A percentile compares a stretch with the other conserved stretches of the same genome.
Evolutionary conservation across 1,140 invertebrate genomes (phyloP).

Genomic region (Heliconius nattereri): DNA sequence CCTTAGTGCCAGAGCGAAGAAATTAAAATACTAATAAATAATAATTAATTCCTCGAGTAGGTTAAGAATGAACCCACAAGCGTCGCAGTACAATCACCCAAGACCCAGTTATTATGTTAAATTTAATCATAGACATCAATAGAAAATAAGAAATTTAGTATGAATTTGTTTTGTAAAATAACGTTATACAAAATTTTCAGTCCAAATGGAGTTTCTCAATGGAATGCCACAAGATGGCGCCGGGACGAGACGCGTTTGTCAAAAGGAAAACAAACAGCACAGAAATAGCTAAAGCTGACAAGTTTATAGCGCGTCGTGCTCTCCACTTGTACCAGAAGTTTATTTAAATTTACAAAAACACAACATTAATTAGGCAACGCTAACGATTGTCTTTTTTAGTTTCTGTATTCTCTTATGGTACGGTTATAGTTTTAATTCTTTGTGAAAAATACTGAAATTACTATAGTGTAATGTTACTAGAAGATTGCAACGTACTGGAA

Average conservation of each 20-base stretch:
- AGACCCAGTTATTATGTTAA: too few relatives aligned
- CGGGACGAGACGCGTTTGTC: conserved; percentile 60
- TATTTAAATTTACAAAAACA: conserved; percentile 36
- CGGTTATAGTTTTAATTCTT: too few relatives aligned
- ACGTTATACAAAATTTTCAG: conserved; percentile 1
- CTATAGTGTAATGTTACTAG: too few relatives aligned
- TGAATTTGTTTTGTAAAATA: neutral
- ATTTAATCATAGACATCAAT: too few relatives aligned
- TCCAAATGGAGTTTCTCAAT: conserved; percentile 45
- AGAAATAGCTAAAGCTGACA: conserved; percentile 70
- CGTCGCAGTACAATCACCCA: too few relatives aligned
- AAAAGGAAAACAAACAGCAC: conserved; percentile 70
- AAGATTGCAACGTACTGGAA: too few relatives aligned
- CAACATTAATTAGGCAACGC: conserved; percentile 15
- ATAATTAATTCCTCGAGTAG: too few relatives aligned
- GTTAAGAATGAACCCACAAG: too few relatives aligned
- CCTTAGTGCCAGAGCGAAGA: too few relatives aligned
- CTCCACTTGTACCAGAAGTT: conserved; percentile 41
- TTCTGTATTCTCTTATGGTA: neutral
- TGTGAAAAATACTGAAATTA: too few relatives aligned
- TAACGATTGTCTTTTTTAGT: neutral
- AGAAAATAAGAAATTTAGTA: too few relatives aligned
- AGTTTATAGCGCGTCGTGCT: conserved; percentile 60
- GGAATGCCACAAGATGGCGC: conserved; percentile 59
- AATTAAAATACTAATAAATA: too few relatives aligned